Base-by-base conservation (phyloP, 2,113 vertebrate genomes). In the Eclectus roratus region DNA sequence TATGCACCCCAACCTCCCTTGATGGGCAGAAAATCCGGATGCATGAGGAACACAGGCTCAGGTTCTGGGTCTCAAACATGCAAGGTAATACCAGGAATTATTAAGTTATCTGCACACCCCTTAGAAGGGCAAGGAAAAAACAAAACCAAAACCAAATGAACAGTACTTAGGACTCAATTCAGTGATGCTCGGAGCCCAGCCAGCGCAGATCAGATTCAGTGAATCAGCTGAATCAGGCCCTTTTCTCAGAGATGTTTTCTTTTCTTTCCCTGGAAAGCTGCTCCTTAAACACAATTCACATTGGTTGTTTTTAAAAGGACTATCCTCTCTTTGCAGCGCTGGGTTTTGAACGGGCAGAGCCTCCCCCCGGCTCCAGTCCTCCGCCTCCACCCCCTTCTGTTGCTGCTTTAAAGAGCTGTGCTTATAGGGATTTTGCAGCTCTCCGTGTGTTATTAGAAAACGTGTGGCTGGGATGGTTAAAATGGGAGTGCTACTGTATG, bases 401-500 rank as follows among this genome's bases (percentile, higher is more conserved):
- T 93, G 83, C 88, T 93, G 87, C 49, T 95, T 80, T 93, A 93
- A 96, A 96, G 96, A 97, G 96, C 95, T 85, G 88, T 88, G 89
- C 97, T 96, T 93, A 95, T 85, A 89, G 96, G 97, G 97, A 92
- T 94, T 97, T 94, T 94, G 96, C 96, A 91, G 97, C 96, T 98
- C 97, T 97, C 97, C 68, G 85, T 97, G 96, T 97, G 97, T 97
- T 97, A 97, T 97, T 97, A 98, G 97, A 98, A 98, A 98, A 98
- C 96, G 98, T 96, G 97, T 98, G 98, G 97, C 98, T 97, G 94
- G 97, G 97, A 97, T 92, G 94, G 96, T 97, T 97, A 95, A 97
- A 98, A 98, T 97, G 98, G 97, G 97, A 98, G 97, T 96, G 98
- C 98, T 98, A 98, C 98, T 97, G 98, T 98, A 90, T 97, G 97